A percentile compares a stretch with the other conserved stretches of the same genome.
phyloP scores from a whole-genome alignment of 2,797 vertebrate species.

The Pteronotus mesoamericanus region DNA sequence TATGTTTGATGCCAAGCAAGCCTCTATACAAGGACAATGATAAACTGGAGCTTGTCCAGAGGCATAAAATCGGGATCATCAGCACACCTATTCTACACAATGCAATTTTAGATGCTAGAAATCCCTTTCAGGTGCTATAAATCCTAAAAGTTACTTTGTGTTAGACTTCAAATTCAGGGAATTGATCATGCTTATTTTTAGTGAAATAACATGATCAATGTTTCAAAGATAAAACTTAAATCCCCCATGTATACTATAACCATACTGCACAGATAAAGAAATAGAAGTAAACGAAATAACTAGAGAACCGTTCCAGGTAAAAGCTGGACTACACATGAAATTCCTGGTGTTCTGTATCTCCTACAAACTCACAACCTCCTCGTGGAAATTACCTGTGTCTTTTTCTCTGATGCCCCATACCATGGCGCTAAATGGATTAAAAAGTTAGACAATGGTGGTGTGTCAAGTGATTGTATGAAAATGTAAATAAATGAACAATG shows the following conservation, averaged over 20 bases:
- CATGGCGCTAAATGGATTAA: not conserved
- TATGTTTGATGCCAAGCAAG: not conserved
- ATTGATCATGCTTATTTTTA: not conserved
- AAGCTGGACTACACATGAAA: not conserved
- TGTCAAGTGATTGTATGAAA: not conserved
- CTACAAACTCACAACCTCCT: not conserved
- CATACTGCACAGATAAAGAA: not conserved
- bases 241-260: not conserved
- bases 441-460: not conserved
- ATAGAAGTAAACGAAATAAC: not conserved
- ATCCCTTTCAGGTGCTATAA: not conserved
- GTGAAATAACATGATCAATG: not conserved
- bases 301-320: not conserved
- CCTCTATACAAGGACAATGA: not conserved
- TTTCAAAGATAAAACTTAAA: not conserved
- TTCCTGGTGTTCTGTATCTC: not conserved
- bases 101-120: not conserved
- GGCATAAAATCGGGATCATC: not conserved
- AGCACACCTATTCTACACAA: not conserved
- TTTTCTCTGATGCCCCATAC: not conserved
- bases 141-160: not conserved
- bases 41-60: not conserved
- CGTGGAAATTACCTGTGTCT: not conserved
- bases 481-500: not conserved
- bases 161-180: conserved; percentile 1